Conservation (phyloP, 2,888 invertebrate species). For the Pycnomerus fuliginosus region DNA sequence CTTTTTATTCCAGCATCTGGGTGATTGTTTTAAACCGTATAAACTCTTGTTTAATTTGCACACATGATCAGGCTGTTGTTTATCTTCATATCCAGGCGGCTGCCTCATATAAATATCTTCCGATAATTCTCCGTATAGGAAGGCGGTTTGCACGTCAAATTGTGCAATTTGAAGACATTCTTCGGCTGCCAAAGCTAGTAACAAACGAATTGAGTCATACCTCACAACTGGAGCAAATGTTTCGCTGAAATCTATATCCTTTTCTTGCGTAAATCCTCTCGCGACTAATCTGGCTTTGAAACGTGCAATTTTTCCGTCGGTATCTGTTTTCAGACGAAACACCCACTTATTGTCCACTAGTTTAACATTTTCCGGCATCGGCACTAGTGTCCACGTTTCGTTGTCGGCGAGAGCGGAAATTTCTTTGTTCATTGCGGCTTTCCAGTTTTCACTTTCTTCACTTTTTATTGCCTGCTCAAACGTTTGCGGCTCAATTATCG, state of each 20-base stretch:
- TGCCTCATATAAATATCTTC: slow-evolving; percentile 21
- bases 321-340: slow-evolving; percentile 11
- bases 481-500: slow-evolving; percentile 8
- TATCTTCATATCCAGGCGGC: neutral
- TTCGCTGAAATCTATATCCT: slow-evolving; percentile 15
- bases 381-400: slow-evolving; percentile 17
- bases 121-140: slow-evolving; percentile 15
- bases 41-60: neutral
- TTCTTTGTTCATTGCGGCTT: slow-evolving; percentile 15
- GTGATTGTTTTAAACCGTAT: neutral
- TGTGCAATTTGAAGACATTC: slow-evolving; percentile 4
- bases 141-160: slow-evolving; percentile 20
- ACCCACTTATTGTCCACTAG: slow-evolving; percentile 23
- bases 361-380: slow-evolving; percentile 10
- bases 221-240: slow-evolving; percentile 18
- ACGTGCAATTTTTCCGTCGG: slow-evolving; percentile 4
- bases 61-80: neutral
- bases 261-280: slow-evolving; percentile 17
- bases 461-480: slow-evolving; percentile 17
- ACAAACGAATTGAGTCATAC: slow-evolving; percentile 5
- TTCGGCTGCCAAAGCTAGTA: slow-evolving; percentile 14
- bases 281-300: slow-evolving; percentile 20
- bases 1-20: neutral
- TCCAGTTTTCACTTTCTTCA: slow-evolving; percentile 3
- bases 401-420: slow-evolving; percentile 5